These are phyloP conservation scores for Malurus leucopterus DNA, from an alignment of 2,797 vertebrate species.

Conservation along the genomic window DNA sequence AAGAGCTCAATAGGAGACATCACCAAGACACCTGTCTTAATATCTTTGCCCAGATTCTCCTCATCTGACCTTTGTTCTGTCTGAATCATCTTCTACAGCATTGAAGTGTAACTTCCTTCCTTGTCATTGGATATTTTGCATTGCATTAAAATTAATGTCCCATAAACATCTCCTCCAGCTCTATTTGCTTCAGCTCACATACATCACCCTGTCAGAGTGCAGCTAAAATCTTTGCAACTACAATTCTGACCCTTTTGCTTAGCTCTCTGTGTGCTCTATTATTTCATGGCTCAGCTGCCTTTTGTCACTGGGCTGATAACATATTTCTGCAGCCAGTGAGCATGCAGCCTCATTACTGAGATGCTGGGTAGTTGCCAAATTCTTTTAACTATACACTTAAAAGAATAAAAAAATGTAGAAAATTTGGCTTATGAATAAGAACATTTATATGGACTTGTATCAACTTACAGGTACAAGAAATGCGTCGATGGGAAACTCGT, in stretches of 20 bases:
- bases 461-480: not conserved
- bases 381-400: not conserved
- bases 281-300: not conserved
- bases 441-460: not conserved
- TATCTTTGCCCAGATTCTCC: not conserved
- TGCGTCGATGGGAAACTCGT: too few relatives aligned
- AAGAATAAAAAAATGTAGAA: not conserved
- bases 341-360: not conserved
- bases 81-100: not conserved
- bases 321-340: not conserved
- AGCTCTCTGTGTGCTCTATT: not conserved
- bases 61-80: constrained; percentile 11
- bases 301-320: not conserved
- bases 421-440: not conserved
- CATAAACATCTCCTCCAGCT: not conserved
- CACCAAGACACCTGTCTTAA: not conserved
- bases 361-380: not conserved
- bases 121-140: not conserved
- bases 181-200: not conserved
- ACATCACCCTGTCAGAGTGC: not conserved
- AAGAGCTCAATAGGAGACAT: not conserved
- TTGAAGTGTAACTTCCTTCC: not conserved
- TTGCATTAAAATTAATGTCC: constrained; percentile 16
- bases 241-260: not conserved
- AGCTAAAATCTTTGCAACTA: not conserved